Evolutionary conservation across 2,113 vertebrate species (phyloP).

Genomic region (Gobio gobio): DNA sequence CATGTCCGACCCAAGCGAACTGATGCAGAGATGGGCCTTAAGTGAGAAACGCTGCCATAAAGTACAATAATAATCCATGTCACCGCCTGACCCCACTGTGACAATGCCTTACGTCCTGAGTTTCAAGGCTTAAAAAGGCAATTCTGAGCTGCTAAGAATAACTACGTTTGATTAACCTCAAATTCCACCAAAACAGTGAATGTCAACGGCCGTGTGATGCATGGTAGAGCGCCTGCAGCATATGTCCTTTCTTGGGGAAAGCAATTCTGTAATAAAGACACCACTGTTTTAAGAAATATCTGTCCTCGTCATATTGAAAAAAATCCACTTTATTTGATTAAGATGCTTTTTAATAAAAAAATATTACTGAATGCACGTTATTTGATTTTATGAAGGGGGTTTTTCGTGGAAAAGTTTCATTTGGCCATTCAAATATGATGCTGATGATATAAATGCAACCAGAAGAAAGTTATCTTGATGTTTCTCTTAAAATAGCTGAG

Average conservation of each 20-base stretch:
- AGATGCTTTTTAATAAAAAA: not conserved
- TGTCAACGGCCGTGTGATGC: slow-evolving; percentile 66
- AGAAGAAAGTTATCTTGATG: not conserved
- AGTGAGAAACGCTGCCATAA: slow-evolving; percentile 57
- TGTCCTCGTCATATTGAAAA: not conserved
- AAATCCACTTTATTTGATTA: slow-evolving; percentile 11
- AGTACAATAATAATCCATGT: slow-evolving; percentile 60
- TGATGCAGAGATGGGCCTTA: slow-evolving; percentile 55
- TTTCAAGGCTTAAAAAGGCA: slow-evolving; percentile 75
- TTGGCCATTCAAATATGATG: not conserved
- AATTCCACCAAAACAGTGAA: slow-evolving; percentile 53
- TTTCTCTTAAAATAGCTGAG: not conserved
- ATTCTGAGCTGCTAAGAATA: slow-evolving; percentile 72
- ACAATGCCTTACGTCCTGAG: slow-evolving; percentile 54
- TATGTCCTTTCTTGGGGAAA: slow-evolving; percentile 71
- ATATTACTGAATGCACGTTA: not conserved
- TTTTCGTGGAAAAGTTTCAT: not conserved
- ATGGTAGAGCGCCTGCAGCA: slow-evolving; percentile 64
- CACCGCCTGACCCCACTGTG: slow-evolving; percentile 64
- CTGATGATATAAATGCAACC: not conserved
- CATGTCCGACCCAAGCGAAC: slow-evolving; percentile 64
- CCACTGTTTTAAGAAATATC: not conserved
- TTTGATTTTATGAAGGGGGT: not conserved
- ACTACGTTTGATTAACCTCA: slow-evolving; percentile 65
- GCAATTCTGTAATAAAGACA: slow-evolving; percentile 61